phyloP scores from a whole-genome alignment of 2,797 vertebrate genomes.

The Brachyalestes nurse region DNA sequence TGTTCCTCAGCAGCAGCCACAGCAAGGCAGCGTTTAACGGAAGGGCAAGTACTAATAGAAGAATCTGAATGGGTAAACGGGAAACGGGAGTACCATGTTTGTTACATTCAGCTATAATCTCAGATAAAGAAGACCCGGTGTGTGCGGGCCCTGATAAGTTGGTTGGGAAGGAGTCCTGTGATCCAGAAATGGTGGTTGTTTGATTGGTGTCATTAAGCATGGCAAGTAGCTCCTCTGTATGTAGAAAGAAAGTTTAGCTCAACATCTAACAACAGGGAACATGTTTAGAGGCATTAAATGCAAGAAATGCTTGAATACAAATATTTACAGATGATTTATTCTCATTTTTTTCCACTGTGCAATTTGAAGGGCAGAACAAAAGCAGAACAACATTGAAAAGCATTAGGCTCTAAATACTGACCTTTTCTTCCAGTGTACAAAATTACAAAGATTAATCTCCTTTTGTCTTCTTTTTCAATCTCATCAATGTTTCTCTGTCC shows the following conservation, averaged over 20 bases:
- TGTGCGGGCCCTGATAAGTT: not conserved
- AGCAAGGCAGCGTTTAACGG: slow-evolving; percentile 56
- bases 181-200: not conserved
- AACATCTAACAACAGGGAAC: not conserved
- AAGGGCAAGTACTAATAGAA: slow-evolving; percentile 45
- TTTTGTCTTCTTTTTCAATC: not conserved
- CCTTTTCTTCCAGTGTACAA: slow-evolving; percentile 14
- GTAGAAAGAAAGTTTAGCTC: not conserved
- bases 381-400: not conserved
- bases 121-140: not conserved
- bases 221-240: slow-evolving; percentile 6
- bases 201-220: slow-evolving; percentile 4
- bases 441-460: not conserved
- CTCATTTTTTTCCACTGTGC: not conserved
- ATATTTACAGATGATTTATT: not conserved
- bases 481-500: not conserved
- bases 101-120: slow-evolving; percentile 42
- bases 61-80: slow-evolving; percentile 45
- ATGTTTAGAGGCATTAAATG: not conserved
- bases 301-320: not conserved
- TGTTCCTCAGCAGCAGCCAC: slow-evolving; percentile 58
- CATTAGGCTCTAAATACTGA: slow-evolving; percentile 10
- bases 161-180: not conserved
- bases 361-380: not conserved
- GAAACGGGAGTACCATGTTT: fast-evolving